Base-by-base conservation (phyloP, 2,888 invertebrate species). In the Eupeodes luniger region DNA sequence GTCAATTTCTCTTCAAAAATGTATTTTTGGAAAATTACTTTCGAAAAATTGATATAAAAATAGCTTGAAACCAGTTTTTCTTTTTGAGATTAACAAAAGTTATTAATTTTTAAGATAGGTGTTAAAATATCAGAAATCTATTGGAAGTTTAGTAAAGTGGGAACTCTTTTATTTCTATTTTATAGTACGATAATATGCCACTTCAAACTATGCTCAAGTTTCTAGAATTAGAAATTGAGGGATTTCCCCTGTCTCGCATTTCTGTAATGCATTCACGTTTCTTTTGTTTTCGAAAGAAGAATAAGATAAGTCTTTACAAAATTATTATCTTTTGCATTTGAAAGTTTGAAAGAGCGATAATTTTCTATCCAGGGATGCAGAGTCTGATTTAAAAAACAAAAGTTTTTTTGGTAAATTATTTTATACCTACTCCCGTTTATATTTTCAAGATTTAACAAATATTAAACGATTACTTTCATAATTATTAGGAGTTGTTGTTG, bases 151-250 rank as follows among this genome's bases (percentile, higher is more conserved):
- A 14, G 14, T 2, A 34, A 59, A 59, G 34, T 59, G 57, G 57
- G 57, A 59, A 59, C 57, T 14, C 27, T 34, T 12, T 0, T 34
- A 3, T 34, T 34, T 59, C 3, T 12, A 4, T 6, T 59, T 34
- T 34, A 3, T 2, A 27, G 40, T 7, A 40, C 40, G 40, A 34
- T 27, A 4, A 34, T 7, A 59, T 34, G 27, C 27, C 57, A 12
- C 14, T 34, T 59, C 5, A 59, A 59, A 14, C 2, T 59, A 59
- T 40, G 9, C 40, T 40, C 40, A 40, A 12, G 57, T 34, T 34
- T 59, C 57, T 34, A 27, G 27, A 34, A 59, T 14, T 34, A 34
- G 57, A 59, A 57, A 59, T 59, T 59, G 57, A 59, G 7, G 57
- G 34, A 14, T 59, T 59, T 59, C 57, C 57, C 7, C 14, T 34